phyloP scores from a whole-genome alignment of 1,140 invertebrate genomes.

The Procambarus virginalis region DNA sequence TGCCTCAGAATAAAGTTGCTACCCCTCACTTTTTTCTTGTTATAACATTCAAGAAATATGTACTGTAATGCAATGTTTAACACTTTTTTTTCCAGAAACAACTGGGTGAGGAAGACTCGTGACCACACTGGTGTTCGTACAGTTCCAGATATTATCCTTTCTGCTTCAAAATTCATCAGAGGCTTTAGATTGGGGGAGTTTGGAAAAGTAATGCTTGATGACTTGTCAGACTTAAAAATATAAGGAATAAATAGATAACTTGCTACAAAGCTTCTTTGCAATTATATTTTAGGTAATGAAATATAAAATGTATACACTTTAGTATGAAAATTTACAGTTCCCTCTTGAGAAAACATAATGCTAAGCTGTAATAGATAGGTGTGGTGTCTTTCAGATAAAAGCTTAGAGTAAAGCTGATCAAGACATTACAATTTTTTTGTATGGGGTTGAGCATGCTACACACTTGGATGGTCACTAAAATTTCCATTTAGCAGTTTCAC shows the following conservation, averaged over 20 bases:
- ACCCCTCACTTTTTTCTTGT: background rate
- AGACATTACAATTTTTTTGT: too few species aligned
- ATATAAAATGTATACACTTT: too few species aligned
- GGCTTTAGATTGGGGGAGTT: constrained; percentile 17
- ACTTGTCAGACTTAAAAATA: background rate
- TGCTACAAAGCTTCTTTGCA: too few species aligned
- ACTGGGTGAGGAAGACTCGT: constrained; percentile 12
- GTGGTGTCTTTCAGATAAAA: too few species aligned
- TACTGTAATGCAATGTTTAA: background rate
- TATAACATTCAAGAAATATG: background rate
- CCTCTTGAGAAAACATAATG: too few species aligned
- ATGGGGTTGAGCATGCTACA: too few species aligned
- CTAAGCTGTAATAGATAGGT: background rate
- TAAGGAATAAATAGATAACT: background rate
- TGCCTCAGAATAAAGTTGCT: background rate
- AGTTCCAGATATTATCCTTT: constrained; percentile 4
- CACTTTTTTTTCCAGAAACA: constrained; percentile 17
- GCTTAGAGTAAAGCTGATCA: too few species aligned
- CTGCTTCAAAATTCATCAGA: constrained; percentile 13
- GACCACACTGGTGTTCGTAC: constrained; percentile 14
- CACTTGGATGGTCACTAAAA: too few species aligned
- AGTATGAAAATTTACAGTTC: background rate
- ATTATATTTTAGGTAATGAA: too few species aligned
- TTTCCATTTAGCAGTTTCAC: background rate
- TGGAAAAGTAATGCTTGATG: constrained; percentile 25